phyloP scores from a whole-genome alignment of 2,113 vertebrate genomes.

The Noctilio leporinus region DNA sequence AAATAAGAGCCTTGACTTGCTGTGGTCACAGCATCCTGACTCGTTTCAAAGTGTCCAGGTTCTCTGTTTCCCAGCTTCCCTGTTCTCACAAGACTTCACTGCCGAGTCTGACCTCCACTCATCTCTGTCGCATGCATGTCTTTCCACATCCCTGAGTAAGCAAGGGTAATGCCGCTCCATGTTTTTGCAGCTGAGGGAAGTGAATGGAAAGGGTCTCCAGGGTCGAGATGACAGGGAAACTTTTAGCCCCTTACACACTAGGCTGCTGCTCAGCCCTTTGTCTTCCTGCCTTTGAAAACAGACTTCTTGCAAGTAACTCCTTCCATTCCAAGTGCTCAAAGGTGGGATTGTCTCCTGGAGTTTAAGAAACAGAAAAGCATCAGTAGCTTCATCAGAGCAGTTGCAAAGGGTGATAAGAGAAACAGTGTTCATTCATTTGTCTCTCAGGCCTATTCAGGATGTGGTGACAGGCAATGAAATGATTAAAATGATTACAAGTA shows the following conservation, averaged over 20 bases:
- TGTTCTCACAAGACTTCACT: background rate
- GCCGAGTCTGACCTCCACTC: background rate
- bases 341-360: background rate
- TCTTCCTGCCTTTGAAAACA: background rate
- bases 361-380: constrained; percentile 11
- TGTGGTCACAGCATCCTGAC: background rate
- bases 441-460: background rate
- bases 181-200: constrained; percentile 30
- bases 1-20: background rate
- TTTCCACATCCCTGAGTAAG: background rate
- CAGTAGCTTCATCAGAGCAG: background rate
- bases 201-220: background rate
- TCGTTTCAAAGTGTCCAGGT: background rate
- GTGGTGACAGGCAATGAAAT: background rate
- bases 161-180: background rate
- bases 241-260: background rate
- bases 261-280: background rate
- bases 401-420: background rate
- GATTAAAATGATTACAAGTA: background rate
- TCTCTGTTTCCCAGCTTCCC: background rate
- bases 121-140: background rate
- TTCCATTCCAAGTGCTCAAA: background rate
- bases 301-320: background rate
- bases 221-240: background rate
- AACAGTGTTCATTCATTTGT: background rate